phyloP scores from a whole-genome alignment of 2,113 vertebrate genomes.

The Phocoena sinus region DNA sequence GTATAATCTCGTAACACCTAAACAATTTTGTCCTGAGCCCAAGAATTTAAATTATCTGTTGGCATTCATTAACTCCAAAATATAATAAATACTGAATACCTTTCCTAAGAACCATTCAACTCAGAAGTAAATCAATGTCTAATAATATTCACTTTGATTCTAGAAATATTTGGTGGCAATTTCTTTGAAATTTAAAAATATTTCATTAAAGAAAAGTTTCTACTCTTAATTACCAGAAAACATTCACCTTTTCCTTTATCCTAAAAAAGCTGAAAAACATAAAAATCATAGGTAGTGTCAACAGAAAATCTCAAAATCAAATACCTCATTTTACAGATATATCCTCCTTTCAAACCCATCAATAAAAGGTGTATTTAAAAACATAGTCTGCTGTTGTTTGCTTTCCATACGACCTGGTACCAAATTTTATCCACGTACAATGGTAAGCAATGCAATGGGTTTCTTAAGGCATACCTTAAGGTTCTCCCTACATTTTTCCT shows the following conservation, averaged over 20 bases:
- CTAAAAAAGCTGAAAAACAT: background rate
- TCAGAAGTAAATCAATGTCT: background rate
- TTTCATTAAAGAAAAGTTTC: background rate
- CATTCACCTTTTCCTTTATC: background rate
- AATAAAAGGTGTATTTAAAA: background rate
- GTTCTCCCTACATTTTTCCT: background rate
- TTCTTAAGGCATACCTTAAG: background rate
- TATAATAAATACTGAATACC: background rate
- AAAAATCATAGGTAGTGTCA: background rate
- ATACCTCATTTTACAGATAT: background rate
- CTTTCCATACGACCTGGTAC: background rate
- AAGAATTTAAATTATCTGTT: background rate
- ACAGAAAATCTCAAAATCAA: background rate
- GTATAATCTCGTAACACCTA: background rate
- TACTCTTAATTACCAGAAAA: background rate
- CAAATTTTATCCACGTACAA: background rate
- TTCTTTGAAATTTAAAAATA: conserved; percentile 26
- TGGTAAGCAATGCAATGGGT: rapidly evolving
- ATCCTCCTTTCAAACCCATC: background rate
- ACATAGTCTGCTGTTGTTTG: too few species aligned
- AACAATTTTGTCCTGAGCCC: background rate
- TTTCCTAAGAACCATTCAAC: background rate
- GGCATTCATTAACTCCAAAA: background rate
- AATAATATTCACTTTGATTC: background rate
- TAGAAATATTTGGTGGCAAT: background rate